Conservation (phyloP, 2,113 vertebrate species). For the Leptosomus discolor region DNA sequence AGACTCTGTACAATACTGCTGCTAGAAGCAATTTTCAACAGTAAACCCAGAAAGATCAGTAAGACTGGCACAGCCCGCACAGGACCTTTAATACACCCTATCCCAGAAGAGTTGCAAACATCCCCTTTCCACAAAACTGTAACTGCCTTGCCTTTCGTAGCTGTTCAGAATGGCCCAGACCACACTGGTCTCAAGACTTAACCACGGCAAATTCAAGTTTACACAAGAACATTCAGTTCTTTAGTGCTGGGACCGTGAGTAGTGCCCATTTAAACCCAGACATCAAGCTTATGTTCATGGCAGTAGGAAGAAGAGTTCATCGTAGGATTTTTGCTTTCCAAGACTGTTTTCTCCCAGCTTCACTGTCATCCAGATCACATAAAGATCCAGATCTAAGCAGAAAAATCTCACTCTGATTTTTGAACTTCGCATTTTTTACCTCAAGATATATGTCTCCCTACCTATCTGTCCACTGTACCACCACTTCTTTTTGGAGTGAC, state of each 20-base stretch:
- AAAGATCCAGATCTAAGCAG: neutral
- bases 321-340: neutral
- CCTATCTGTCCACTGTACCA: neutral
- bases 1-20: neutral
- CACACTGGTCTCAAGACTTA: neutral
- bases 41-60: neutral
- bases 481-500: neutral
- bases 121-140: neutral
- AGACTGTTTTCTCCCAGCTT: neutral
- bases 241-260: neutral
- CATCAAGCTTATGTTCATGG: neutral
- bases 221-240: neutral
- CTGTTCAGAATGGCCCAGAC: neutral
- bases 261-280: neutral
- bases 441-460: fast-evolving
- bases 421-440: neutral
- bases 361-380: neutral
- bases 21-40: neutral
- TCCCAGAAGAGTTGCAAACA: neutral
- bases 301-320: neutral
- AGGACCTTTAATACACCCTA: neutral
- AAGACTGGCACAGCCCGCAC: neutral
- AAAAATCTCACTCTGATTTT: neutral
- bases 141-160: neutral
- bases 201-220: neutral